Evolutionary conservation across 2,797 vertebrate species (phyloP).

Genomic region (Echeneis naucrates): DNA sequence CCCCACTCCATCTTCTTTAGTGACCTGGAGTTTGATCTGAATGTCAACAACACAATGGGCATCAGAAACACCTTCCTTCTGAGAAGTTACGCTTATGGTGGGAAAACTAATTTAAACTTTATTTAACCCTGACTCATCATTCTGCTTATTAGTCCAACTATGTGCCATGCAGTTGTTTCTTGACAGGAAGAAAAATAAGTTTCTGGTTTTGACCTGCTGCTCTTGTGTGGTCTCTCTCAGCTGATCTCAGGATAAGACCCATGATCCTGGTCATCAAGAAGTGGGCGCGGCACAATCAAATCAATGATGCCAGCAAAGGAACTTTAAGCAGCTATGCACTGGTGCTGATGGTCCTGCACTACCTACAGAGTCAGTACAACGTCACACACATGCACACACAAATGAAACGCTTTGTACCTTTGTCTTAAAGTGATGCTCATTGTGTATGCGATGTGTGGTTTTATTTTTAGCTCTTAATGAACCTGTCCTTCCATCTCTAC

Average conservation of each 20-base stretch:
- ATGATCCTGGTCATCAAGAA: slow-evolving; percentile 95
- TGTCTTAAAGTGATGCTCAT: slow-evolving; percentile 9
- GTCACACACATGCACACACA: slow-evolving; percentile 16
- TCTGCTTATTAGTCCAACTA: not conserved
- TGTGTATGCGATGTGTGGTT: slow-evolving; percentile 29
- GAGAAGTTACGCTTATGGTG: slow-evolving; percentile 93
- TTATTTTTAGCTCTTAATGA: slow-evolving; percentile 87
- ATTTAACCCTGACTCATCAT: not conserved
- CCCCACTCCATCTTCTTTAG: slow-evolving; percentile 75
- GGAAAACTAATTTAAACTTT: slow-evolving; percentile 65
- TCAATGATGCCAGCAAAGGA: slow-evolving; percentile 98
- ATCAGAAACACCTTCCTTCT: slow-evolving; percentile 99
- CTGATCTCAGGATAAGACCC: slow-evolving; percentile 93
- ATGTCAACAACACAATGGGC: slow-evolving; percentile 96
- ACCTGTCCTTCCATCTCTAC: slow-evolving; percentile 94
- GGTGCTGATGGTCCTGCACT: slow-evolving; percentile 97
- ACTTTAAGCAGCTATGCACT: slow-evolving; percentile 97
- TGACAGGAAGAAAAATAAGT: not conserved
- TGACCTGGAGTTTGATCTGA: slow-evolving; percentile 96
- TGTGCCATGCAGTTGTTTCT: not conserved
- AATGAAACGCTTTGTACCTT: not conserved
- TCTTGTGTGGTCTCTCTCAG: slow-evolving; percentile 76
- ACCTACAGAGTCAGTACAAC: slow-evolving; percentile 95
- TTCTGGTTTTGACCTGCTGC: slow-evolving; percentile 10
- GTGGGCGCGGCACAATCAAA: slow-evolving; percentile 91